These are phyloP conservation scores for Pangasius mekongensis DNA, from an alignment of 2,797 vertebrate genomes.

Conservation along the genomic window DNA sequence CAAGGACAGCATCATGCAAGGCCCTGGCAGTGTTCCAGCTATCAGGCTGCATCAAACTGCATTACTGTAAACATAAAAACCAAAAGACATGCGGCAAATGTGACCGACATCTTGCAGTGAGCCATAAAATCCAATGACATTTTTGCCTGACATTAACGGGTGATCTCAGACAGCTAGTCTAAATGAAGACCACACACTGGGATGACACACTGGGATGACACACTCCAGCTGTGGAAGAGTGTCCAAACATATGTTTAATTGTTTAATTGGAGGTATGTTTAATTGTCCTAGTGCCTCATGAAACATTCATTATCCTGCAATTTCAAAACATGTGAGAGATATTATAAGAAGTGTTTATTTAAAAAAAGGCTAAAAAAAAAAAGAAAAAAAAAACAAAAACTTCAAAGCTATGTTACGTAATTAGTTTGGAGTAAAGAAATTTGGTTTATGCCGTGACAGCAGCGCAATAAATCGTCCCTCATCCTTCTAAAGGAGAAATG, in stretches of 20 bases:
- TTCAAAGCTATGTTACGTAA: neutral
- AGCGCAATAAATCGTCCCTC: neutral
- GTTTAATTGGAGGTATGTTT: constrained; percentile 18
- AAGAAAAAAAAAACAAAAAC: neutral
- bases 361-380: neutral
- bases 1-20: neutral
- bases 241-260: constrained; percentile 42
- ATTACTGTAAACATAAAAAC: constrained; percentile 13
- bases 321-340: constrained; percentile 4
- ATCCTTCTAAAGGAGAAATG: neutral
- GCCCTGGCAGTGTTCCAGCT: constrained; percentile 16
- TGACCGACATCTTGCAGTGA: constrained; percentile 11
- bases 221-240: constrained; percentile 46
- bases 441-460: neutral
- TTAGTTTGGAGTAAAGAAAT: neutral
- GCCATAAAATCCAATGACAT: constrained; percentile 33
- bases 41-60: constrained; percentile 1
- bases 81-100: constrained; percentile 2
- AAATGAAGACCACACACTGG: constrained; percentile 46
- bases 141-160: constrained; percentile 39
- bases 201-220: constrained; percentile 42
- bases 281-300: constrained; percentile 11
- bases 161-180: constrained; percentile 34
- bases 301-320: constrained; percentile 33
- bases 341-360: neutral